Conservation (phyloP, 2,888 invertebrate genomes). For the Tenthredo notha region DNA sequence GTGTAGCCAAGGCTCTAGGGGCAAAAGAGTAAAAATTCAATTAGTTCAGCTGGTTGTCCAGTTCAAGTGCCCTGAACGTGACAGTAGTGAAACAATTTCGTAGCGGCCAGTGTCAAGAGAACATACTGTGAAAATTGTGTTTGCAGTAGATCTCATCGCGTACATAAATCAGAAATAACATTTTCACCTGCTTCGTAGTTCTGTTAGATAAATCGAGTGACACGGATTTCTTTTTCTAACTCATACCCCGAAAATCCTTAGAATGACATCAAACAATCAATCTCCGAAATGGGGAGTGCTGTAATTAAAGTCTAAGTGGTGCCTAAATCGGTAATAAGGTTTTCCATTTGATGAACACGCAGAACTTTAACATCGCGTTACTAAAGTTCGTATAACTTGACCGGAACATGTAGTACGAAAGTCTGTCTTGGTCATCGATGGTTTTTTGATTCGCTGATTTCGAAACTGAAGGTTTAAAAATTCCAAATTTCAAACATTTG, state of each 20-base stretch:
- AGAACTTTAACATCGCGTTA: background rate
- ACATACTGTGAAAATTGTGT: background rate
- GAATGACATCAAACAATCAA: background rate
- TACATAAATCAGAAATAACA: background rate
- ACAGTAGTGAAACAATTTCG: background rate
- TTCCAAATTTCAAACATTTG: background rate
- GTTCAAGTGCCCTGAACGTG: constrained; percentile 1
- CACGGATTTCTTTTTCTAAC: background rate
- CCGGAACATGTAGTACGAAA: background rate
- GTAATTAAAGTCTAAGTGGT: background rate
- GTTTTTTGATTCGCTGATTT: background rate
- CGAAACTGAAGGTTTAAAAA: background rate
- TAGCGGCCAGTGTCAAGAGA: background rate
- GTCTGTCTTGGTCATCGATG: background rate
- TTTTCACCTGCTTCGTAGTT: background rate
- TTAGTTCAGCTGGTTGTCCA: constrained; percentile 8
- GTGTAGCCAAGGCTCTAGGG: background rate
- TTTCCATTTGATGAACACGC: background rate
- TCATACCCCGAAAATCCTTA: background rate
- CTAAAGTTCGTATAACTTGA: background rate
- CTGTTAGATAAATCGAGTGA: too few species aligned
- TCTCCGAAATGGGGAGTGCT: background rate
- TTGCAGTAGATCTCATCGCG: background rate
- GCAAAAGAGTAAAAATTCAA: background rate
- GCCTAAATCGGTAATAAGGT: background rate